These are phyloP conservation scores for Carcina quercana DNA, from an alignment of 2,888 invertebrate species.

Conservation along the genomic window DNA sequence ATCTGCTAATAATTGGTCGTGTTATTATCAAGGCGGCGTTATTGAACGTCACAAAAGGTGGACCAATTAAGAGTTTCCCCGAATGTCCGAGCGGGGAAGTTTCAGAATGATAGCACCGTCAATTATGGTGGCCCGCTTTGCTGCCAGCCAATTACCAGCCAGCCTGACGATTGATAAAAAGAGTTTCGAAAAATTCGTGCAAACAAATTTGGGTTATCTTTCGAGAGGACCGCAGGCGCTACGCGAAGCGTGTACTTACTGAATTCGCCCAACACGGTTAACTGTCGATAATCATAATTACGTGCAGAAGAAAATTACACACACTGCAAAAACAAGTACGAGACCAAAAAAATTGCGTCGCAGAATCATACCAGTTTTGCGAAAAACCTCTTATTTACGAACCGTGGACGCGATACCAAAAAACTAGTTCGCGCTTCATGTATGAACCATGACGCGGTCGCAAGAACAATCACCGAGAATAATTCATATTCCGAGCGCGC, in stretches of 20 bases:
- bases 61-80: slow-evolving; percentile 72
- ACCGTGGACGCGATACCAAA: slow-evolving; percentile 42
- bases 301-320: slow-evolving; percentile 40
- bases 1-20: slow-evolving; percentile 62
- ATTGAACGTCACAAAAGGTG: slow-evolving; percentile 66
- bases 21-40: slow-evolving; percentile 67
- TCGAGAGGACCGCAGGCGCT: slow-evolving; percentile 39
- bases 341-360: slow-evolving; percentile 33
- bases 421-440: slow-evolving; percentile 72
- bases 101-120: slow-evolving; percentile 69
- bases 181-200: slow-evolving; percentile 60
- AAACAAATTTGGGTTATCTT: slow-evolving; percentile 64
- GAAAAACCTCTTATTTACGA: slow-evolving; percentile 54
- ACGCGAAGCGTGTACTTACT: slow-evolving; percentile 35
- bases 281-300: slow-evolving; percentile 51
- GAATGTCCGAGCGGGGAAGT: slow-evolving; percentile 61
- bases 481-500: slow-evolving; percentile 73
- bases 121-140: slow-evolving; percentile 57
- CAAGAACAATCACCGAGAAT: slow-evolving; percentile 70
- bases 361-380: slow-evolving; percentile 48
- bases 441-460: slow-evolving; percentile 70
- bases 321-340: slow-evolving; percentile 21
- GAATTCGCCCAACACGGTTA: slow-evolving; percentile 38
- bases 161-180: slow-evolving; percentile 65
- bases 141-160: slow-evolving; percentile 60